These are phyloP conservation scores for Agrotis segetum DNA, from an alignment of 2,888 invertebrate species.

Conservation along the genomic window DNA sequence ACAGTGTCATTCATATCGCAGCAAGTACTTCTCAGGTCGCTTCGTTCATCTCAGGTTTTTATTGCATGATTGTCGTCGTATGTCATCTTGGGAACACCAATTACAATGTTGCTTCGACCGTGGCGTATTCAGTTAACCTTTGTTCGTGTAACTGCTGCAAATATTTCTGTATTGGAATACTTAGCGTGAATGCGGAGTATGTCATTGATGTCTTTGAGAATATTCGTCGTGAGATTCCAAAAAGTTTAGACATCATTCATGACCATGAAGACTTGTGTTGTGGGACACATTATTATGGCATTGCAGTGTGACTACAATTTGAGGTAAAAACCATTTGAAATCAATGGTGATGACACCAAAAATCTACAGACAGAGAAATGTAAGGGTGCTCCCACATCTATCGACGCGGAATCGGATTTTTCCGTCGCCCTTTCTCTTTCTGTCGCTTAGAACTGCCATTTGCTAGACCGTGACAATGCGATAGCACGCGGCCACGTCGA, in stretches of 20 bases:
- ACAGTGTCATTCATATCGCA: slow-evolving; percentile 38
- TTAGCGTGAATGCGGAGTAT: slow-evolving; percentile 25
- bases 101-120: slow-evolving; percentile 76
- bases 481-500: no score
- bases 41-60: slow-evolving; percentile 70
- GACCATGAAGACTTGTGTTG: neutral
- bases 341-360: slow-evolving; percentile 36
- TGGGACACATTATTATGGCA: neutral
- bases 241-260: neutral
- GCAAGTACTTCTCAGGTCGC: slow-evolving; percentile 47
- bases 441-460: no score
- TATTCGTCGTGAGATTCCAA: slow-evolving; percentile 8
- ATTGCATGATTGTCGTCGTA: slow-evolving; percentile 81
- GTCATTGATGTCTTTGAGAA: slow-evolving; percentile 20
- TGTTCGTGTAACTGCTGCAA: slow-evolving; percentile 53
- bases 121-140: slow-evolving; percentile 70
- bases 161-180: slow-evolving; percentile 44
- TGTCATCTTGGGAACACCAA: slow-evolving; percentile 76
- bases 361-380: slow-evolving; percentile 14
- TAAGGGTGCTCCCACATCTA: no score
- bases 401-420: no score
- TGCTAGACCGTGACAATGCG: no score
- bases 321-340: slow-evolving; percentile 30
- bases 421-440: no score
- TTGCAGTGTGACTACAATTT: neutral